Evolutionary conservation across 1,140 invertebrate species (phyloP), one percentile per base, ranked within the genome.

Genomic region (Zaprionus taronus): DNA sequence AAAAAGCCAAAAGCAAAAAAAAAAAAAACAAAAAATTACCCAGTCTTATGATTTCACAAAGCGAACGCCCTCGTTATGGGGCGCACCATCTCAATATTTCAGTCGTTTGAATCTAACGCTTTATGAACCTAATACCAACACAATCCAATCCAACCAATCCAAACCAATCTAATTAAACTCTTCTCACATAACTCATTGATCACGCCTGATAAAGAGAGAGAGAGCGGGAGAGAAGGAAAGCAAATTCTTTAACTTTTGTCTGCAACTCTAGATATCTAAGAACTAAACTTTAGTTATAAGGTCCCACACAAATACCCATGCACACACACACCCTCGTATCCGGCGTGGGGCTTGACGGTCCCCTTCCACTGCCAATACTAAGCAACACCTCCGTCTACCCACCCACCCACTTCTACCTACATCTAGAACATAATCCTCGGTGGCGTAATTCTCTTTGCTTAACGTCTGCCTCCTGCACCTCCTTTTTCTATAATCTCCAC

Each of bases 101-200:
- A 75, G 63, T 58, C 57, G 34, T 65, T 76, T 24, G 36, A 69
- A 67, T 58, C 84, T 87, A 87, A 87, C 84, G 84, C 84, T 87
- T 87, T 80, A 61, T 31, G 57, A 90, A 76, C 55, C 75, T 53
- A 82, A 79, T 70, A 15, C 57, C 51, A 72, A 56, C 47, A 9
- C 41, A 7, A 15, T 5, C 44, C 44, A 49, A 20, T 1, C 9
- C 44, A 49, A 49, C 44, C 44, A 86, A 72, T 56, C 71, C 47
- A 86, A 79, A 66, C 6, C 7, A 17, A 47, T 17, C 41, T 17
- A 47, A 47, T 47, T 9, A 17, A 47, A 47, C 41, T 17, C 7
- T 47, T 80, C 70, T 86, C 72, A 74, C 86, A 90, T 90, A 90
- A 91, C 82, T 90, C 85, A 90, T 90, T 90, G 85, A 90, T 90